These are phyloP conservation scores for Heliocidaris tuberculata DNA, from an alignment of 35 echinoderm and acorn worm species.

Conservation along the genomic window DNA sequence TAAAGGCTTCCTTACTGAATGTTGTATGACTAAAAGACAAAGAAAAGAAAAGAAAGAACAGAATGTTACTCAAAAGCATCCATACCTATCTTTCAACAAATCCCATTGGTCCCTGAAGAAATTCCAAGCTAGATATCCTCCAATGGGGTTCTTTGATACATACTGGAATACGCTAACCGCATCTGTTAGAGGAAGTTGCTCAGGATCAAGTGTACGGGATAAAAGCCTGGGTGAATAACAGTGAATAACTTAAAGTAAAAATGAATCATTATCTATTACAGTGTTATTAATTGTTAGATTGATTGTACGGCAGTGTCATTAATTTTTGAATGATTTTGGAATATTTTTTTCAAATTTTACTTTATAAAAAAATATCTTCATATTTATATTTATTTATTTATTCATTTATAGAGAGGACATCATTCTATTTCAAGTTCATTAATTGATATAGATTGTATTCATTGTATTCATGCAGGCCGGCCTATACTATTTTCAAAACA, in stretches of 20 bases:
- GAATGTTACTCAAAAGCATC: background rate
- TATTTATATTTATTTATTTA: too few species aligned
- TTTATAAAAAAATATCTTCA: too few species aligned
- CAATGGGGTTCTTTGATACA: constrained; percentile 48
- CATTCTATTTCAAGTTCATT: too few species aligned
- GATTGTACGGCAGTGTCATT: too few species aligned
- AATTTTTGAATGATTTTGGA: too few species aligned
- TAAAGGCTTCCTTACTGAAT: too few species aligned
- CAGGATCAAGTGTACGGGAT: constrained; percentile 48
- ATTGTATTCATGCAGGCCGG: too few species aligned
- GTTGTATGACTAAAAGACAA: too few species aligned
- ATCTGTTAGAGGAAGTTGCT: constrained; percentile 33
- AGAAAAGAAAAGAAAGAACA: background rate
- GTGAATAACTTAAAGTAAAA: background rate
- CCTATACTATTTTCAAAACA: too few species aligned
- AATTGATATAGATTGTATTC: too few species aligned
- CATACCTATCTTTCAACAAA: constrained; percentile 59
- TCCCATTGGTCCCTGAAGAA: constrained; percentile 64
- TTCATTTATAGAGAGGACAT: too few species aligned
- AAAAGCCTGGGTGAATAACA: constrained; percentile 4
- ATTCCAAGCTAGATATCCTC: constrained; percentile 66
- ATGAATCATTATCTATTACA: background rate
- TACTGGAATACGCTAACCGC: constrained; percentile 58
- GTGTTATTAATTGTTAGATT: background rate
- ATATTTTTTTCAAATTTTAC: too few species aligned